A percentile compares a stretch with the other conserved stretches of the same genome.
phyloP scores from a whole-genome alignment of 2,888 invertebrate species.

The Eurois occulta region DNA sequence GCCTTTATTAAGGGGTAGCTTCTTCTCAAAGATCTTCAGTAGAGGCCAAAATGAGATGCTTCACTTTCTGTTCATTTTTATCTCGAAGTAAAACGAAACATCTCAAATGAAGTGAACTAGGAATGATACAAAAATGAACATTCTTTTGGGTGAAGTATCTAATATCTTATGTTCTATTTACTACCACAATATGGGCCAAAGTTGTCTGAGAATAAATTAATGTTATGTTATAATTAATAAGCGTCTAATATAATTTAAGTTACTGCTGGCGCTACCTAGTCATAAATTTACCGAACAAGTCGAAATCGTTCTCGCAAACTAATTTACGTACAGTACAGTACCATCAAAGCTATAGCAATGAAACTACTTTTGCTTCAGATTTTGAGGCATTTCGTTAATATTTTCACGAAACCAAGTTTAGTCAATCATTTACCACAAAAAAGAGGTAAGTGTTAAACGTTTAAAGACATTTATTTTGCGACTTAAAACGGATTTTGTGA shows the following conservation, averaged over 20 bases:
- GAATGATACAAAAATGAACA: background rate
- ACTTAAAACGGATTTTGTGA: too few relatives aligned
- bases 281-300: background rate
- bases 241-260: too few relatives aligned
- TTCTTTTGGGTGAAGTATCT: background rate
- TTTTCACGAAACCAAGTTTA: background rate
- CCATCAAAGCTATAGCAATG: background rate
- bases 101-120: too few relatives aligned
- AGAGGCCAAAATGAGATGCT: background rate
- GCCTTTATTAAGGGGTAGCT: conserved; percentile 49
- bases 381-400: background rate
- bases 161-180: too few relatives aligned
- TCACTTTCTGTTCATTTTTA: background rate
- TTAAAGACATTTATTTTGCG: background rate
- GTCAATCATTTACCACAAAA: background rate
- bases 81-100: background rate
- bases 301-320: background rate
- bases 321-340: background rate
- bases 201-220: too few relatives aligned
- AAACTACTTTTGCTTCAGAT: background rate
- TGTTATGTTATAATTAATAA: too few relatives aligned
- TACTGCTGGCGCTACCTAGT: background rate
- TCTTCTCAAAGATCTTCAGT: background rate
- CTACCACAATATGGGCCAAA: too few relatives aligned
- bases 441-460: too few relatives aligned